A percentile compares a stretch with the other conserved stretches of the same genome.
Evolutionary conservation across 2,113 vertebrate species (phyloP).

Genomic region (Gymnobelideus leadbeateri): DNA sequence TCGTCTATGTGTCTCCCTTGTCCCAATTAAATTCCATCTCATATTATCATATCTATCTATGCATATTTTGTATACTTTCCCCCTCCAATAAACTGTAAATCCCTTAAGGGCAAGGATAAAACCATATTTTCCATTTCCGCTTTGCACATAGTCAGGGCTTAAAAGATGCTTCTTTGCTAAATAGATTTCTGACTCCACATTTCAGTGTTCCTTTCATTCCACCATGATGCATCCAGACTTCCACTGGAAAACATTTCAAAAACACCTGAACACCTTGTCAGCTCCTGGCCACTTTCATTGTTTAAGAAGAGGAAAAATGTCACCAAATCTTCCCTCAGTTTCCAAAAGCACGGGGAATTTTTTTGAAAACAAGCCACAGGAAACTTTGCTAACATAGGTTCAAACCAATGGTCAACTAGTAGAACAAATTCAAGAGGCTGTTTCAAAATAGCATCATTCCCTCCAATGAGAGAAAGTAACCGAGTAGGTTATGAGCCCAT

Average conservation of each 20-base stretch:
- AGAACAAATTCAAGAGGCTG: constrained; percentile 47
- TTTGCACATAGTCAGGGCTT: not conserved
- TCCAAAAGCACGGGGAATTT: not conserved
- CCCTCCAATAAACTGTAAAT: not conserved
- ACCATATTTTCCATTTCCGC: not conserved
- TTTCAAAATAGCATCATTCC: constrained; percentile 62
- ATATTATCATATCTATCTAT: not conserved
- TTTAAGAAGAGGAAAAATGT: not conserved
- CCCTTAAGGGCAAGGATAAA: not conserved
- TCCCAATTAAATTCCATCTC: not conserved
- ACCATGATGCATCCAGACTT: not conserved
- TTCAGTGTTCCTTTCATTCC: not conserved
- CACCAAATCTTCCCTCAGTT: not conserved
- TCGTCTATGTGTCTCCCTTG: not conserved
- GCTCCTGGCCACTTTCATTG: fast-evolving
- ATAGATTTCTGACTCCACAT: not conserved
- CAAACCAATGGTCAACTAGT: constrained; percentile 56
- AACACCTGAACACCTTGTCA: not conserved
- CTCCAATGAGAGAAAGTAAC: constrained; percentile 48
- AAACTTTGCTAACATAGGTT: constrained; percentile 47
- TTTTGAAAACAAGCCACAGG: constrained; percentile 67
- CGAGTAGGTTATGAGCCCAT: not conserved
- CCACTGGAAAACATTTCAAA: not conserved
- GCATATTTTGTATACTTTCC: not conserved
- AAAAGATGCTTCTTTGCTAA: not conserved